Evolutionary conservation across 2,888 invertebrate genomes (phyloP).

Genomic region (Rosalia funebris): DNA sequence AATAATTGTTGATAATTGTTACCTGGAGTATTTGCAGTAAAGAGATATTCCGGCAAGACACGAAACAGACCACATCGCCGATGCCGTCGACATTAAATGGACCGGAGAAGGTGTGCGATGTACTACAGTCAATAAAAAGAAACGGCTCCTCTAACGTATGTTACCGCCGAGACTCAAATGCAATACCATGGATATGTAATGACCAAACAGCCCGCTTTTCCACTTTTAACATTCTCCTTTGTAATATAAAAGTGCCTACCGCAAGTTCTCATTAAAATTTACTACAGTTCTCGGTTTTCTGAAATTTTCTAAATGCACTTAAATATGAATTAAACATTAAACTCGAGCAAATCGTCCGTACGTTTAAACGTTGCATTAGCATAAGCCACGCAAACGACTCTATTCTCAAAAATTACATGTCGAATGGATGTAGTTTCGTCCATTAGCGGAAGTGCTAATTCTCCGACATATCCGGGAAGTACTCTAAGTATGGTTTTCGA

Average conservation of each 20-base stretch:
- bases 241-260: constrained; percentile 38
- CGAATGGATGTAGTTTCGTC: background rate
- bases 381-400: constrained; percentile 1
- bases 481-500: background rate
- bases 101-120: constrained; percentile 49
- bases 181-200: constrained; percentile 49
- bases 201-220: constrained; percentile 41
- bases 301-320: constrained; percentile 28
- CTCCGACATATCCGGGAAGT: background rate
- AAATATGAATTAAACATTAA: constrained; percentile 26
- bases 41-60: too few species aligned
- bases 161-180: constrained; percentile 50
- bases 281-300: constrained; percentile 25
- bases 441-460: background rate
- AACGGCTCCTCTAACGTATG: constrained; percentile 57
- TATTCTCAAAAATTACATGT: constrained; percentile 1
- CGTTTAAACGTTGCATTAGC: background rate
- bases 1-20: too few species aligned
- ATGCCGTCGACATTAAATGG: constrained; percentile 13
- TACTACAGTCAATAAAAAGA: constrained; percentile 58
- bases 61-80: background rate
- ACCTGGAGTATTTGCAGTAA: too few species aligned
- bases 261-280: constrained; percentile 44
- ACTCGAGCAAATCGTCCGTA: constrained; percentile 12
- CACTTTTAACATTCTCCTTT: constrained; percentile 35